Evolutionary conservation across 1,140 invertebrate genomes (phyloP), one percentile per base, ranked within the genome.

Genomic region (Stenopsyche tienmushanensis): DNA sequence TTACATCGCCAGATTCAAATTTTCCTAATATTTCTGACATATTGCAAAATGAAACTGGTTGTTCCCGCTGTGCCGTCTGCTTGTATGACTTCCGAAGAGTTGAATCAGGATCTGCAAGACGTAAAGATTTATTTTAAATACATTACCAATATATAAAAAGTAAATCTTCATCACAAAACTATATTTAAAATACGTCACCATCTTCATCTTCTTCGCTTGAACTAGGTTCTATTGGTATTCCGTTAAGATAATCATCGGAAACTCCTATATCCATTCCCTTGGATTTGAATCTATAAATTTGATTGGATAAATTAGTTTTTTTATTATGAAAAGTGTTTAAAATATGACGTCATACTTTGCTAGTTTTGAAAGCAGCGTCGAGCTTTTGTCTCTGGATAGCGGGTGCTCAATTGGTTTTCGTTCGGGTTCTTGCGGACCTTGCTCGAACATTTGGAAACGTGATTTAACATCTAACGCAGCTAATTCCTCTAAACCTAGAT

Each of bases 381-480:
- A 85, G 24, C 89, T 92, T 72, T 85, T 86, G 70, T 88, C 84
- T 62, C 84, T 77, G 2, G 83, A 84, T 3, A 82, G 82, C 5
- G 83, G 83, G 53, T 82, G 82, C 70, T 89, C 87, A 41, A 84
- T 55, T 74, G 82, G 71, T 72, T 80, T 72, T 41, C 74, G 68
- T 53, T 82, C 74, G 8, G 74, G 72, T 9, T 79, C 75, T 1
- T 81, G 76, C n/a, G 77, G 76, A 49, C 75, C 75, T 69, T 85
- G 86, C 77, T 94, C 91, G 77, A 94, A 94, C 62, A 93, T 86
- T 78, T 94, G 87, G 79, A 93, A 95, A 55, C 89, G 84, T 53
- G 91, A 91, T 75, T 92, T 92, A 1, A 95, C 90, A 76, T 94
- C 92, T 47, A 94, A 76, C 64, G 85, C 84, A 10, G 88, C 87